phyloP scores from a whole-genome alignment of 2,888 invertebrate genomes.

The Scrobipalpa atriplicella region DNA sequence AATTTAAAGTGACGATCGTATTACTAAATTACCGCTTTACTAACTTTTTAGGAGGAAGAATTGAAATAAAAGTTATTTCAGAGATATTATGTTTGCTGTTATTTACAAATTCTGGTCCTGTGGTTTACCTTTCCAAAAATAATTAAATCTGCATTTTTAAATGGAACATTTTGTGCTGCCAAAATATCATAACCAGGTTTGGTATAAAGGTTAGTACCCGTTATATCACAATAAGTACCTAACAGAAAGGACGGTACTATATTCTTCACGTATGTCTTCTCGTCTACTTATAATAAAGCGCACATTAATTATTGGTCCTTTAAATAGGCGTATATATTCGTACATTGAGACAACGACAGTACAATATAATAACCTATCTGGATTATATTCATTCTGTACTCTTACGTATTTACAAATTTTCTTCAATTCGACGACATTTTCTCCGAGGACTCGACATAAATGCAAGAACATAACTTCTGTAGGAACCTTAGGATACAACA shows the following conservation, averaged over 20 bases:
- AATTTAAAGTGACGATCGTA: too few species aligned
- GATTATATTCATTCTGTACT: not conserved
- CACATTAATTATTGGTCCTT: slow-evolving; percentile 43
- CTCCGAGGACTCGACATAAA: slow-evolving; percentile 83
- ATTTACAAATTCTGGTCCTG: too few species aligned
- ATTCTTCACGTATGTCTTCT: not conserved
- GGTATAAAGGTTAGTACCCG: not conserved
- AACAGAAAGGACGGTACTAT: slow-evolving; percentile 14
- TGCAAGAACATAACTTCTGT: slow-evolving; percentile 85
- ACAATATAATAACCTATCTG: not conserved
- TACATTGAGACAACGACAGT: not conserved
- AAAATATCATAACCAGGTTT: not conserved
- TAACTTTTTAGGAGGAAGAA: too few species aligned
- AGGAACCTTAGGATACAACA: slow-evolving; percentile 79
- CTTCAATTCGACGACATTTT: slow-evolving; percentile 75
- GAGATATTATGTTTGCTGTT: not conserved
- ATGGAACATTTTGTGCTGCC: not conserved
- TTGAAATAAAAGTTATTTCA: not conserved
- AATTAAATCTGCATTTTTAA: too few species aligned
- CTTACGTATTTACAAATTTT: slow-evolving; percentile 30
- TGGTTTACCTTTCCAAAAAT: too few species aligned
- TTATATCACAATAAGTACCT: slow-evolving; percentile 1
- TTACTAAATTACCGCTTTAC: too few species aligned
- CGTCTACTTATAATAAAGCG: slow-evolving; percentile 6
- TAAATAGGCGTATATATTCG: slow-evolving; percentile 31